Base-by-base conservation (phyloP, 2,888 invertebrate species). In the Apodemia mormo region DNA sequence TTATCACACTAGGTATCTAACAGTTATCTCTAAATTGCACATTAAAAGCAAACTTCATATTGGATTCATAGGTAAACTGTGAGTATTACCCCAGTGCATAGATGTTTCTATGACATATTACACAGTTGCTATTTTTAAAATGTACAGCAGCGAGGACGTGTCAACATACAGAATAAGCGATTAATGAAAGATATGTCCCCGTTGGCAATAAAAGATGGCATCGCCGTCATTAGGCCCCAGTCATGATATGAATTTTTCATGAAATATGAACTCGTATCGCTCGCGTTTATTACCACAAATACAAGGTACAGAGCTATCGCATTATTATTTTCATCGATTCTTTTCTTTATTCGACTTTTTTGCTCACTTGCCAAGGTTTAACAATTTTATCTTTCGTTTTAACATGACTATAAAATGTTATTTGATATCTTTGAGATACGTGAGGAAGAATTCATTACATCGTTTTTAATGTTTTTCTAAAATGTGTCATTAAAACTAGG, bases 231-330 rank as follows among this genome's bases (percentile, higher is more conserved):
- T 92, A 92, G 89, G 86, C 82, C 80, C 80, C 82, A 78, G 81
- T 82, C 82, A 82, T 81, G 84, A 82, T 88, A 92, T 92, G 92
- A 92, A 92, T 92, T 90, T 92, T 92, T 92, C 92, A 92, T 92
- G 90, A 90, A 88, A 90, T 90, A 90, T 90, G 83, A 81, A 81
- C 84, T 82, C 82, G 82, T 83, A 85, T 80, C 82, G 81, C 78
- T 80, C 80, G 81, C 81, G 82, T 83, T 85, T 83, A 85, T 83
- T 81, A 81, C 81, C 70, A 72, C 73, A 80, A 80, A 81, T 82
- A 82, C 79, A 81, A 81, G 76, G 79, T 75, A 78, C 78, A 76
- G 74, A 80, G 79, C 80, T 81, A 83, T 82, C 80, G 81, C 49
- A 49, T 49, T 84, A 88, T 86, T 87, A 86, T 85, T 85, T 83